phyloP scores from a whole-genome alignment of 64 coral and sea anemone species.

The Anthopleura sola region DNA sequence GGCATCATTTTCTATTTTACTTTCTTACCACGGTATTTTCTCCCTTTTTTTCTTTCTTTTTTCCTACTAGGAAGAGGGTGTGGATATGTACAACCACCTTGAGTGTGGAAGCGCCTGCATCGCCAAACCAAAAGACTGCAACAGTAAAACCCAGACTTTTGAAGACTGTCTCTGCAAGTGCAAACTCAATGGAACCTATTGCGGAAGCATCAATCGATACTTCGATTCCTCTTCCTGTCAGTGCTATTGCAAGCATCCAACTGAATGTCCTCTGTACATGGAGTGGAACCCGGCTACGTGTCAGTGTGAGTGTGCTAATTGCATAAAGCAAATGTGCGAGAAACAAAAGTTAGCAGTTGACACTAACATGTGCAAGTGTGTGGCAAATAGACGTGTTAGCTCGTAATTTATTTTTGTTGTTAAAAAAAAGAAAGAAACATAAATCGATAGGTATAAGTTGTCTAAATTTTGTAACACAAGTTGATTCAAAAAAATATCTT shows the following conservation, averaged over 20 bases:
- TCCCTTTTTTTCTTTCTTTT: background rate
- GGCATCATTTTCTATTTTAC: too few species aligned
- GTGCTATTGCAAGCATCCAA: background rate
- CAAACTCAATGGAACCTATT: background rate
- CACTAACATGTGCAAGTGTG: background rate
- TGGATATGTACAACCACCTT: background rate
- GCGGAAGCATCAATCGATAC: background rate
- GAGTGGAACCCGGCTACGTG: background rate
- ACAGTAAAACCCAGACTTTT: background rate
- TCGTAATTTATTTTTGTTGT: too few species aligned
- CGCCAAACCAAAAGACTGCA: background rate
- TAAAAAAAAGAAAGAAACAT: too few species aligned
- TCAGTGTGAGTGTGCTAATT: background rate
- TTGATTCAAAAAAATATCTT: too few species aligned
- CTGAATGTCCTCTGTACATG: background rate
- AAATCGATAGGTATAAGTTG: too few species aligned
- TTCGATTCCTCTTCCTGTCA: background rate
- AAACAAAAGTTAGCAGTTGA: background rate
- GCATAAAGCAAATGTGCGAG: background rate
- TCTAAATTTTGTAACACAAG: too few species aligned
- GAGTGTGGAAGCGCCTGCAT: background rate
- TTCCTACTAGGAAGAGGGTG: background rate
- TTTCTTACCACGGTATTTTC: too few species aligned
- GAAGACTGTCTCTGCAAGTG: background rate
- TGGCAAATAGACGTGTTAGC: background rate